These are phyloP conservation scores for Cheirogaleus major DNA, from an alignment of 2,797 vertebrate genomes.

Conservation along the genomic window DNA sequence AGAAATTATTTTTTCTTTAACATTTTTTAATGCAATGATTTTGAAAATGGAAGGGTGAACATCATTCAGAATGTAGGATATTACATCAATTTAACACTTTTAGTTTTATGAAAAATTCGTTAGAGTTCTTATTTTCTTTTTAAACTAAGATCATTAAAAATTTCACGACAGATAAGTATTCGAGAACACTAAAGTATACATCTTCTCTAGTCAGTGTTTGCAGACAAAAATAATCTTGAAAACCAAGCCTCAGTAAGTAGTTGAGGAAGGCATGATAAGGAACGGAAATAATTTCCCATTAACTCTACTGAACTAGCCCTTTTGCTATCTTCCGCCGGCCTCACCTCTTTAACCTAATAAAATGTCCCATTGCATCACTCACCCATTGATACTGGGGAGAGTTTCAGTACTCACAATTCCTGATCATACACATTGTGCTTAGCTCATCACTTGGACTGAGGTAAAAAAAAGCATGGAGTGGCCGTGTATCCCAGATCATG, in stretches of 20 bases:
- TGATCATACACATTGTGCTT: neutral
- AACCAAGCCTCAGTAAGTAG: neutral
- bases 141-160: neutral
- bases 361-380: neutral
- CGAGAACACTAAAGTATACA: neutral
- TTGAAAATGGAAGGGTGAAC: neutral
- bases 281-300: neutral
- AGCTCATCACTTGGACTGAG: neutral
- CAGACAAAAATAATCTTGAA: neutral
- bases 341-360: neutral
- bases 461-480: neutral
- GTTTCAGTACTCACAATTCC: neutral
- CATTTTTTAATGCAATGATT: neutral
- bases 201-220: neutral
- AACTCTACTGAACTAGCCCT: neutral
- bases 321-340: accelerated
- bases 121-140: neutral
- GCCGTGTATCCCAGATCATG: no score
- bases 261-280: neutral
- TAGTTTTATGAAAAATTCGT: slow-evolving; percentile 14
- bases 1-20: neutral
- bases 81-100: neutral
- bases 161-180: neutral
- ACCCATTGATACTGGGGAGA: neutral
- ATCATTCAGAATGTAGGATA: neutral